Evolutionary conservation across 2,113 vertebrate species (phyloP), one percentile per base, ranked within the genome.

Genomic region (Centropristis striata): DNA sequence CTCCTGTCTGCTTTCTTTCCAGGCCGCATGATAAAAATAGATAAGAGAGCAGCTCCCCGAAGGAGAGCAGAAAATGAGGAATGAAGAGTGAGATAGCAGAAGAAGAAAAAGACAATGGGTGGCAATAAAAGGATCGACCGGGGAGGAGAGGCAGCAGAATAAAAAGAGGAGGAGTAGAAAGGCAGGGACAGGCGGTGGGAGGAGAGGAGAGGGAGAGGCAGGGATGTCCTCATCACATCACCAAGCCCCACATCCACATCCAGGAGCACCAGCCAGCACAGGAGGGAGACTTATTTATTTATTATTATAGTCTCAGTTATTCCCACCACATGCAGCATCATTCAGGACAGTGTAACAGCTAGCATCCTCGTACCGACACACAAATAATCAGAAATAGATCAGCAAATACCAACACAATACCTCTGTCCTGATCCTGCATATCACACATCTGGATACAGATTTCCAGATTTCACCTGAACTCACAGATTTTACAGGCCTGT

Each of bases 1-100:
- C 20, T 82, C 74, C 68, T 4, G 75, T 78, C 83, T 82, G 73
- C 67, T 80, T 86, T 81, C 73, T 87, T 90, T 93, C 84, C 86
- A 92, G 93, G 90, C 86, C 91, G 78, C 36, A 41, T 1, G 86
- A 85, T 88, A 90, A 91, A 93, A 93, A 93, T 93, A 93, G 92
- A 90, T 90, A 90, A 73, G 80, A 92, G 90, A 91, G 85, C 91
- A 92, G 90, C 78, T 95, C 92, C 92, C 92, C 11, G 67, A 86
- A 81, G 90, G 76, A 87, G 55, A 53, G 49, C 23, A 75, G 74
- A 71, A 57, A 79, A 82, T 32, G 60, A 83, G 87, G 70, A 73
- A 16, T 16, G 58, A 75, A 84, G 77, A 84, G 86, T 53, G 80
- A 80, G 79, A 66, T 8, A 75, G 87, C 66, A 80, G 53, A 68